These are phyloP conservation scores for Euthynnus affinis DNA, from an alignment of 2,797 vertebrate genomes.

Conservation along the genomic window DNA sequence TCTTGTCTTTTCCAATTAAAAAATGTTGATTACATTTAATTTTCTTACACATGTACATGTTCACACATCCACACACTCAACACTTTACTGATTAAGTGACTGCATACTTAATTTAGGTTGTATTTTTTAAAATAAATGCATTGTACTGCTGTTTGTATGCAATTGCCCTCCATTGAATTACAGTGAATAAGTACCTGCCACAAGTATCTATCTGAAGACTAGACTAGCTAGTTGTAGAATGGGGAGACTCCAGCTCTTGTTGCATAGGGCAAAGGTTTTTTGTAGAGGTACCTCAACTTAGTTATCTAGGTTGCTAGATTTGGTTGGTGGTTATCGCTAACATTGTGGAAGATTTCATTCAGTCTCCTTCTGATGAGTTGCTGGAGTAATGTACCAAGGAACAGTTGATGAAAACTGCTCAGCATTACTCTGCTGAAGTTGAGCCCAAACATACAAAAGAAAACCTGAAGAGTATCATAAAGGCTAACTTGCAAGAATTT, in stretches of 20 bases:
- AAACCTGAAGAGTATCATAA: constrained; percentile 2
- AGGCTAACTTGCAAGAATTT: not conserved
- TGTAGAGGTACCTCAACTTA: not conserved
- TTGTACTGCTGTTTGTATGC: not conserved
- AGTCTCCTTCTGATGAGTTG: not conserved
- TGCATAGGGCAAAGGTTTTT: too few species aligned
- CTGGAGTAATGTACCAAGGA: not conserved
- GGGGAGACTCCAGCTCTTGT: not conserved
- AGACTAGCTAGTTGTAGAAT: not conserved
- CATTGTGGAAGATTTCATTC: not conserved
- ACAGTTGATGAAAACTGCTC: constrained; percentile 21
- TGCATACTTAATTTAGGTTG: not conserved
- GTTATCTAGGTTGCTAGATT: not conserved
- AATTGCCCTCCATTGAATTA: not conserved
- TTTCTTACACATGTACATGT: too few species aligned
- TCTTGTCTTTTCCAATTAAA: too few species aligned
- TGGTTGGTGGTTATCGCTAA: constrained; percentile 1
- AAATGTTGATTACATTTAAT: too few species aligned
- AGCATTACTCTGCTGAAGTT: not conserved
- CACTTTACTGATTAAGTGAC: too few species aligned
- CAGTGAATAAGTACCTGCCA: constrained; percentile 1
- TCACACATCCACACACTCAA: too few species aligned
- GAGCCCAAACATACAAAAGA: constrained; percentile 1
- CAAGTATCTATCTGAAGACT: not conserved
- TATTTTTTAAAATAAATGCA: not conserved